Evolutionary conservation across 2,113 vertebrate species (phyloP).

Genomic region (Neodontobutis hainanensis): DNA sequence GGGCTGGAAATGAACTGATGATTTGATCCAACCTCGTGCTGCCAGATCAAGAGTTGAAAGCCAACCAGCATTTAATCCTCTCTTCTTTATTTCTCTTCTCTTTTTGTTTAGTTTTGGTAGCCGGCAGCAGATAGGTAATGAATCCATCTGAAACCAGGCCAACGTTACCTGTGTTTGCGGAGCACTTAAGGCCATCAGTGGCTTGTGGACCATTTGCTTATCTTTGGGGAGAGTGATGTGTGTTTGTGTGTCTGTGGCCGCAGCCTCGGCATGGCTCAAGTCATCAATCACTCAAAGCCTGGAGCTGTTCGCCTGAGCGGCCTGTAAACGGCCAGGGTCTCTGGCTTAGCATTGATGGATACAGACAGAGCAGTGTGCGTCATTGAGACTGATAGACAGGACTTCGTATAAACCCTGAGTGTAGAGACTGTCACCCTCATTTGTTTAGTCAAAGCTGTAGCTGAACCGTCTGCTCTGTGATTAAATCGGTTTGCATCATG

Average conservation of each 20-base stretch:
- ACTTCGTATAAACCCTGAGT: conserved; percentile 24
- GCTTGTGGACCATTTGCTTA: conserved; percentile 73
- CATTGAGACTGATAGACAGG: neutral
- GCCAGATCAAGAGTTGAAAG: conserved; percentile 42
- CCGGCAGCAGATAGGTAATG: conserved; percentile 46
- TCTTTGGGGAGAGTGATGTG: conserved; percentile 75
- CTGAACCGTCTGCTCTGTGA: conserved; percentile 22
- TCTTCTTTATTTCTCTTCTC: neutral
- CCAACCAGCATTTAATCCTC: neutral
- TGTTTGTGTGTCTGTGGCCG: conserved; percentile 75
- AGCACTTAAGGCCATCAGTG: conserved; percentile 71
- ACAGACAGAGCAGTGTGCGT: conserved; percentile 14
- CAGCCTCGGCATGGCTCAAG: conserved; percentile 59
- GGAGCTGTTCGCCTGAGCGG: conserved; percentile 36
- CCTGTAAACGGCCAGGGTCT: conserved; percentile 29
- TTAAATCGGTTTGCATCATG: conserved; percentile 49
- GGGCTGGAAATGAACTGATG: conserved; percentile 29
- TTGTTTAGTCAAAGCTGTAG: conserved; percentile 57
- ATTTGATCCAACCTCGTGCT: conserved; percentile 34
- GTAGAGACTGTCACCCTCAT: conserved; percentile 31
- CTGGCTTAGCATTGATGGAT: conserved; percentile 17
- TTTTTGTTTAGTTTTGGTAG: conserved; percentile 17
- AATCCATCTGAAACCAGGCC: conserved; percentile 46
- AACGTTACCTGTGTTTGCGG: conserved; percentile 71
- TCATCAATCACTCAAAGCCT: conserved; percentile 70